These are phyloP conservation scores for Rhynchopsitta pachyrhyncha DNA, from an alignment of 2,113 vertebrate species.

Conservation along the genomic window DNA sequence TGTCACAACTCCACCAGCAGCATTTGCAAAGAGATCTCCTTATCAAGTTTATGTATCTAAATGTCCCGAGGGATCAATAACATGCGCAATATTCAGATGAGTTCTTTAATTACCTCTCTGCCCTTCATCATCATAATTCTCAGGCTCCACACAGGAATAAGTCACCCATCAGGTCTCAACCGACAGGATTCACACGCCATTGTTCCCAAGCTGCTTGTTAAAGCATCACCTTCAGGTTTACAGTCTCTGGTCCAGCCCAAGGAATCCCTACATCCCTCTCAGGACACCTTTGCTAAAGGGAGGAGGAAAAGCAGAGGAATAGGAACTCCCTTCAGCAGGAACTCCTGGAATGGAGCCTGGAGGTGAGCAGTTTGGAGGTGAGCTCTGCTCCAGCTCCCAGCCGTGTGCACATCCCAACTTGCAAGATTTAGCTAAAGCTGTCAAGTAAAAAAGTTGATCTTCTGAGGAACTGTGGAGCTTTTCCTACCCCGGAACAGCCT, in stretches of 20 bases:
- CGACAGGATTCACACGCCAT: not conserved
- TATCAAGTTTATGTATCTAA: not conserved
- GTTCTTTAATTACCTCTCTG: not conserved
- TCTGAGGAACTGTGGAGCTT: not conserved
- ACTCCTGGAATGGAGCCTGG: not conserved
- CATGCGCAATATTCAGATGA: not conserved
- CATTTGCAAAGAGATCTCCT: not conserved
- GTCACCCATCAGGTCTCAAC: not conserved
- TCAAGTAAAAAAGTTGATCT: not conserved
- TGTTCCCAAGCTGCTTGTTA: not conserved
- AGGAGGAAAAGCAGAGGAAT: not conserved
- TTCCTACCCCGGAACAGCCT: not conserved
- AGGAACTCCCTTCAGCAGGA: not conserved
- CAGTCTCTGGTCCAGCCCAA: not conserved
- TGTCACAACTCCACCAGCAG: not conserved
- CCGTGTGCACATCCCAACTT: not conserved
- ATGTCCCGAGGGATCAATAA: not conserved
- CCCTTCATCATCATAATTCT: not conserved
- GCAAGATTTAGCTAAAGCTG: too few species aligned
- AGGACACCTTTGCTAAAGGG: not conserved
- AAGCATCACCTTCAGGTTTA: not conserved
- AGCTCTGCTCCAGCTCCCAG: not conserved
- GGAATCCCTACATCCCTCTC: not conserved
- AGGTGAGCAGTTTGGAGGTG: rapidly evolving
- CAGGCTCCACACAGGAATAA: not conserved